Percentiles rank a stretch among this genome's conserved stretches.
Conservation (phyloP, 2,113 vertebrate genomes). For the Serinus canaria region DNA sequence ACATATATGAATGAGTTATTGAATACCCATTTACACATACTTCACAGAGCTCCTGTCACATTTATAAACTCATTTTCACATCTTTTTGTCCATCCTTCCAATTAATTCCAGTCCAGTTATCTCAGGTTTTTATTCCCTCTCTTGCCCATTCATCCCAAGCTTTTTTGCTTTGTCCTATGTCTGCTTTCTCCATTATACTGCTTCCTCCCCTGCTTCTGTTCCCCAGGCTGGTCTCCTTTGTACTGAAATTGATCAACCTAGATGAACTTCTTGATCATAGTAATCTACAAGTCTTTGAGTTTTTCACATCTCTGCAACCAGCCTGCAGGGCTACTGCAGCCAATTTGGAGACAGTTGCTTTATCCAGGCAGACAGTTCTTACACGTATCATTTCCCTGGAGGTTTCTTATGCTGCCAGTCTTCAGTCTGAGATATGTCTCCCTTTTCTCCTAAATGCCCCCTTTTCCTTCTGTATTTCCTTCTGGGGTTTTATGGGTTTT, state of each 20-base stretch:
- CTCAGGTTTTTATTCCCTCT: neutral
- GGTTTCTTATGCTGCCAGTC: neutral
- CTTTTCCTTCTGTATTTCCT: neutral
- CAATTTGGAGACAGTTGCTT: neutral
- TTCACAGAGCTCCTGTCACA: neutral
- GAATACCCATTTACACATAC: neutral
- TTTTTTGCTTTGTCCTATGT: neutral
- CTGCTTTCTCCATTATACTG: neutral
- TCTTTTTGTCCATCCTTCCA: neutral
- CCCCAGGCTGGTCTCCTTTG: neutral
- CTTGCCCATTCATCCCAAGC: neutral
- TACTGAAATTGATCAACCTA: neutral
- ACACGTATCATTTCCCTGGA: neutral
- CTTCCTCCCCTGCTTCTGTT: neutral
- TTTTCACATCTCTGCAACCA: neutral
- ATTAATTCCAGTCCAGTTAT: neutral
- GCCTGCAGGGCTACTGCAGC: neutral
- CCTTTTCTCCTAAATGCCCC: neutral
- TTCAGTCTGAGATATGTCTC: neutral
- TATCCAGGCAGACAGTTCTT: constrained; percentile 31
- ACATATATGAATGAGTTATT: neutral
- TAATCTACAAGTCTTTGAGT: neutral
- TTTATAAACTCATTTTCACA: neutral
- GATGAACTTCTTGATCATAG: neutral
- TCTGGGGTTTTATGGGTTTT: neutral